Evolutionary conservation across 2,113 vertebrate species (phyloP).

Genomic region (Bubo blakistoni): DNA sequence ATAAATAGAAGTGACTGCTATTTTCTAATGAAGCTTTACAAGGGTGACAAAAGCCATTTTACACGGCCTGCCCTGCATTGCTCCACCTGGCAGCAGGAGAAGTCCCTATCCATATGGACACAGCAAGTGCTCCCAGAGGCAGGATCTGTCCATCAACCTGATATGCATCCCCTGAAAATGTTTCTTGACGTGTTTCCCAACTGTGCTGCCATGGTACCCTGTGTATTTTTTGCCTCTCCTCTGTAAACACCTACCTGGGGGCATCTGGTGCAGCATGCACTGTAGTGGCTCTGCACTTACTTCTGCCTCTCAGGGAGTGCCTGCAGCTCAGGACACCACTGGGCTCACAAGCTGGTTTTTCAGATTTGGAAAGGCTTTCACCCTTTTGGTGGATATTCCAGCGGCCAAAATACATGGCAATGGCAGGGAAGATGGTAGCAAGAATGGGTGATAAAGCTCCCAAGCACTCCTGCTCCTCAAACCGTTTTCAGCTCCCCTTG

Average conservation of each 20-base stretch:
- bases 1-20: background rate
- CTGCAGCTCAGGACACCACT: background rate
- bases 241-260: background rate
- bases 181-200: background rate
- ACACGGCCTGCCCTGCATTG: background rate
- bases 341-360: background rate
- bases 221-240: background rate
- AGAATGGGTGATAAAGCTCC: background rate
- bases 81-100: background rate
- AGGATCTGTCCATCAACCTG: background rate
- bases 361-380: background rate
- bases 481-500: background rate
- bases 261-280: background rate
- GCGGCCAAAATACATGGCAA: background rate
- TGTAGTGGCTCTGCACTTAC: fast-evolving
- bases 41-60: background rate
- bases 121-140: background rate
- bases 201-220: background rate
- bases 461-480: background rate
- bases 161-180: background rate
- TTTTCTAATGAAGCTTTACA: background rate
- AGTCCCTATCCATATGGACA: background rate
- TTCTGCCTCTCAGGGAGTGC: background rate
- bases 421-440: background rate
- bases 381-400: background rate